A percentile compares a stretch with the other conserved stretches of the same genome.
These are phyloP conservation scores for Leucophenga varia DNA, from an alignment of 1,140 invertebrate species.

Conservation along the genomic window DNA sequence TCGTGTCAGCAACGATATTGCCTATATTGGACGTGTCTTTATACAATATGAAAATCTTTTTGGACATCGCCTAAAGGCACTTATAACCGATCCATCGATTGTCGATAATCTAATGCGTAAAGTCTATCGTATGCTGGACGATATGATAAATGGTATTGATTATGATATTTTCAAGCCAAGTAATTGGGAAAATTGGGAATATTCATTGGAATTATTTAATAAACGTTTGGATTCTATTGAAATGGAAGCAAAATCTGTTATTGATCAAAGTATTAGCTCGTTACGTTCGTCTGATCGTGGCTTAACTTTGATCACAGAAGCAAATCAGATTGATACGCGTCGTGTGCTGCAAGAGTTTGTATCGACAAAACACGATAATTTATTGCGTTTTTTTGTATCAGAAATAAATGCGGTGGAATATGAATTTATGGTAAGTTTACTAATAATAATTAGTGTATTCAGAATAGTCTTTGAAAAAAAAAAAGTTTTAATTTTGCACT, in stretches of 20 bases:
- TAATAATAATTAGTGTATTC: too few species aligned
- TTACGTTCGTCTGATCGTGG: conserved; percentile 77
- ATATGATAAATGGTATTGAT: conserved; percentile 73
- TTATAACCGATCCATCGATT: conserved; percentile 79
- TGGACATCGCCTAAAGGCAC: conserved; percentile 78
- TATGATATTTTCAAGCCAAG: conserved; percentile 79
- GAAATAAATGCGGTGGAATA: conserved; percentile 72
- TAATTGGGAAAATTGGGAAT: conserved; percentile 81
- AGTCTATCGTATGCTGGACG: conserved; percentile 61
- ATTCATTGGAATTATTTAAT: conserved; percentile 74
- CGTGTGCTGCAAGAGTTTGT: conserved; percentile 71
- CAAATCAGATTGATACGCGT: conserved; percentile 76
- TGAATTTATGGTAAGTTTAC: conserved; percentile 66
- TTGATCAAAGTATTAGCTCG: conserved; percentile 81
- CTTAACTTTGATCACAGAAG: conserved; percentile 76
- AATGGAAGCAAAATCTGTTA: conserved; percentile 78
- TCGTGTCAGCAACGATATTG: conserved; percentile 74
- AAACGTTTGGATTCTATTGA: conserved; percentile 74
- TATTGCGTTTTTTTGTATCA: conserved; percentile 80
- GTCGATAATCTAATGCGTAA: conserved; percentile 78
- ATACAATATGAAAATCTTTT: conserved; percentile 89
- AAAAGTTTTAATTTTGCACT: too few species aligned
- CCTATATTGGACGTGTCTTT: conserved; percentile 72
- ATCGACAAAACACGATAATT: conserved; percentile 78
- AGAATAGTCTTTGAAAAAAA: too few species aligned